phyloP scores from a whole-genome alignment of 2,888 invertebrate species.

The Lycophotia porphyrea region DNA sequence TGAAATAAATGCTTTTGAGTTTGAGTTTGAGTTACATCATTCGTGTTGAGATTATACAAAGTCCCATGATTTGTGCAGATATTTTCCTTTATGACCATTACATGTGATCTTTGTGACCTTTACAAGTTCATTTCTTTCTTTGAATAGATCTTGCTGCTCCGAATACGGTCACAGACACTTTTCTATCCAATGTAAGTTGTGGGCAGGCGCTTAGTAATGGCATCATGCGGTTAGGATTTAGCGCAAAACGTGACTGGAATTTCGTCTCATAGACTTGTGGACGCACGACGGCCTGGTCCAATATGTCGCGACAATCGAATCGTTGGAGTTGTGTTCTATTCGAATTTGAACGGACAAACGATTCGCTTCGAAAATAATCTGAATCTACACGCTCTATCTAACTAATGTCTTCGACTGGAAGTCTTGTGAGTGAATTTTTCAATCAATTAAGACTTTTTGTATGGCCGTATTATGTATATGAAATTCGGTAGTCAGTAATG shows the following conservation, averaged over 20 bases:
- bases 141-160: conserved; percentile 17
- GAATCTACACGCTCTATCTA: background rate
- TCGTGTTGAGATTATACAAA: no score
- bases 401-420: background rate
- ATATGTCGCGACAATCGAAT: conserved; percentile 12
- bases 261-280: conserved; percentile 5
- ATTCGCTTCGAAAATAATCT: background rate
- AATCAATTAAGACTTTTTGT: background rate
- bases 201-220: conserved; percentile 54
- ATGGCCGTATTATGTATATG: background rate
- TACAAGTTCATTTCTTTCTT: background rate
- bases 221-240: conserved; percentile 65
- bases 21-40: no score
- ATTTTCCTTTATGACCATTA: conserved; percentile 10
- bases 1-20: no score
- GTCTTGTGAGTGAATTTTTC: background rate
- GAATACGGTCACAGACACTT: conserved; percentile 50
- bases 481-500: background rate
- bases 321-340: background rate
- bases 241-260: conserved; percentile 65
- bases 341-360: background rate
- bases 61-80: background rate
- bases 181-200: conserved; percentile 44
- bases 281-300: background rate
- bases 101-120: conserved; percentile 14